Evolutionary conservation across 1,140 invertebrate genomes (phyloP).

Genomic region (Eriosoma lanigerum): DNA sequence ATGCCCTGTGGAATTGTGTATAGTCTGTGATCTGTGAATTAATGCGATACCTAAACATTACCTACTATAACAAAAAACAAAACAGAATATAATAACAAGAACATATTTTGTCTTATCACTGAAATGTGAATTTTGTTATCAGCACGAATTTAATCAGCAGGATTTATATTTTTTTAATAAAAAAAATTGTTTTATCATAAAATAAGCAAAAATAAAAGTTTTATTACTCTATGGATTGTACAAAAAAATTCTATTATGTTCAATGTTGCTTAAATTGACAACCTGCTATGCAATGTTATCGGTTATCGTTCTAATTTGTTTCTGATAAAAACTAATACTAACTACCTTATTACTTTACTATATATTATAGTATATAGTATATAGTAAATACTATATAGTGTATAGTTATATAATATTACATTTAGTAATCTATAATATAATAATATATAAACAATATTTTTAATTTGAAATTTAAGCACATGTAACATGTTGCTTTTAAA

Average conservation of each 20-base stretch:
- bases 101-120: constrained; percentile 2
- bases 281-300: not conserved
- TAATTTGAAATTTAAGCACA: constrained; percentile 23
- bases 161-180: not conserved
- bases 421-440: too few relatives aligned
- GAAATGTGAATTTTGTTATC: constrained; percentile 5
- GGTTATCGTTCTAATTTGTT: not conserved
- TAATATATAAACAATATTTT: not conserved
- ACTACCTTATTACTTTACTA: not conserved
- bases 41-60: not conserved
- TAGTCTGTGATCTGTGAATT: not conserved
- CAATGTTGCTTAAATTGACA: constrained; percentile 23
- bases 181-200: too few relatives aligned
- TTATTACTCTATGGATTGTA: too few relatives aligned
- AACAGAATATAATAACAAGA: not conserved
- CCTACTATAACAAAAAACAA: not conserved
- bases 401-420: too few relatives aligned
- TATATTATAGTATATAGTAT: not conserved
- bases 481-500: constrained; percentile 30
- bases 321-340: not conserved
- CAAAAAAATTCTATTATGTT: too few relatives aligned
- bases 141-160: not conserved
- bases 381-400: too few relatives aligned
- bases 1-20: too few relatives aligned
- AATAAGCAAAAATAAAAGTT: too few relatives aligned